Evolutionary conservation across 2,113 vertebrate genomes (phyloP).

Genomic region (Engraulis encrasicolus): DNA sequence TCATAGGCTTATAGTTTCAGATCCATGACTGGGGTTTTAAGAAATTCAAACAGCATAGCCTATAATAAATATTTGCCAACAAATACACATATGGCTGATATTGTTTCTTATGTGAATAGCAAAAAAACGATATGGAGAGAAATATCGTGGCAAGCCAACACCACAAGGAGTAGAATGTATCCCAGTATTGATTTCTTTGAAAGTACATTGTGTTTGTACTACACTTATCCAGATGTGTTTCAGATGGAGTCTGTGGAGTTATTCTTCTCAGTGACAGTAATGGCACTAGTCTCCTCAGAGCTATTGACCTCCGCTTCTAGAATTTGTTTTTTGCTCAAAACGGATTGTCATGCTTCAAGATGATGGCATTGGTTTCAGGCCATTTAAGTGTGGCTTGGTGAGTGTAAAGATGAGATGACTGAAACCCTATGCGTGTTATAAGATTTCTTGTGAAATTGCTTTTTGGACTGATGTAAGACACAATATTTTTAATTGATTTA

Average conservation of each 20-base stretch:
- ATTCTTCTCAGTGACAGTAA: not conserved
- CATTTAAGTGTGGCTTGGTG: not conserved
- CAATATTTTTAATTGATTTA: not conserved
- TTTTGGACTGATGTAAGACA: not conserved
- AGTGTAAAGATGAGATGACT: not conserved
- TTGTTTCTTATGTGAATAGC: not conserved
- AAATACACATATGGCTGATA: not conserved
- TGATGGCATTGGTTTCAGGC: not conserved
- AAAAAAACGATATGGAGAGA: not conserved
- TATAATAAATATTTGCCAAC: not conserved
- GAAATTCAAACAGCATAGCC: not conserved
- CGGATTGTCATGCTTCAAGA: not conserved
- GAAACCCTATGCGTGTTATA: not conserved
- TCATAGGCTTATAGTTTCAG: not conserved
- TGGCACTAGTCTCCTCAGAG: not conserved
- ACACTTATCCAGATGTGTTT: conserved; percentile 3
- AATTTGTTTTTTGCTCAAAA: not conserved
- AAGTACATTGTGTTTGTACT: not conserved
- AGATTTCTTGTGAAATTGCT: no score
- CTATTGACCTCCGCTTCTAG: not conserved
- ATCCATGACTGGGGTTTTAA: not conserved
- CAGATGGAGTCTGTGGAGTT: not conserved
- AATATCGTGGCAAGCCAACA: not conserved
- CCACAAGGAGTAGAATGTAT: not conserved
- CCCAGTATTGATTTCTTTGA: not conserved